A percentile compares a stretch with the other conserved stretches of the same genome.
These are phyloP conservation scores for Hydropsyche tenuis DNA, from an alignment of 1,140 invertebrate genomes.

Conservation along the genomic window DNA sequence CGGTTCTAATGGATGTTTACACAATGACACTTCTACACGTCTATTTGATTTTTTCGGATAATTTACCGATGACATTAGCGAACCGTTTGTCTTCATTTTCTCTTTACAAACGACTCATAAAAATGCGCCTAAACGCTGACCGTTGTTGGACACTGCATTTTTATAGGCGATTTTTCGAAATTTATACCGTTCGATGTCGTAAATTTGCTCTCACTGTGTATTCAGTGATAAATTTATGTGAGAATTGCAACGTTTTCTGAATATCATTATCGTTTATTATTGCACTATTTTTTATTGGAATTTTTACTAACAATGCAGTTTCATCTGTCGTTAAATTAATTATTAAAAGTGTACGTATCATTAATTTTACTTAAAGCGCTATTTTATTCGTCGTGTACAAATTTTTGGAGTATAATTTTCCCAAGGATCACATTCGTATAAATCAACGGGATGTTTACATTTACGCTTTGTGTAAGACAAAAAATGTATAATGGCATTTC, in stretches of 20 bases:
- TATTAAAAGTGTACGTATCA: slow-evolving; percentile 6
- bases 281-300: too few relatives aligned
- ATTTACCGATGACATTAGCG: slow-evolving; percentile 29
- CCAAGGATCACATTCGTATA: slow-evolving; percentile 11
- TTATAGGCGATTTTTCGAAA: neutral
- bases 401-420: neutral
- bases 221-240: slow-evolving; percentile 10
- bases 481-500: neutral
- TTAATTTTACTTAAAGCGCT: slow-evolving; percentile 9
- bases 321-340: neutral
- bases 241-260: slow-evolving; percentile 16
- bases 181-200: neutral
- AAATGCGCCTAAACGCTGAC: slow-evolving; percentile 25
- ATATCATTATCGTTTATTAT: neutral
- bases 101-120: neutral
- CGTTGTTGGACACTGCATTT: slow-evolving; percentile 1
- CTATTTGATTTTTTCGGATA: slow-evolving; percentile 39
- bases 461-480: slow-evolving; percentile 4
- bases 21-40: slow-evolving; percentile 42
- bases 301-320: too few relatives aligned
- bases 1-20: slow-evolving; percentile 43
- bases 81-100: slow-evolving; percentile 32
- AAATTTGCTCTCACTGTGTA: slow-evolving; percentile 4
- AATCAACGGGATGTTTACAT: slow-evolving; percentile 3
- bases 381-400: too few relatives aligned